Percentiles rank a stretch among this genome's conserved stretches.
phyloP scores from a whole-genome alignment of 2,113 vertebrate genomes.

The Datnioides undecimradiatus region DNA sequence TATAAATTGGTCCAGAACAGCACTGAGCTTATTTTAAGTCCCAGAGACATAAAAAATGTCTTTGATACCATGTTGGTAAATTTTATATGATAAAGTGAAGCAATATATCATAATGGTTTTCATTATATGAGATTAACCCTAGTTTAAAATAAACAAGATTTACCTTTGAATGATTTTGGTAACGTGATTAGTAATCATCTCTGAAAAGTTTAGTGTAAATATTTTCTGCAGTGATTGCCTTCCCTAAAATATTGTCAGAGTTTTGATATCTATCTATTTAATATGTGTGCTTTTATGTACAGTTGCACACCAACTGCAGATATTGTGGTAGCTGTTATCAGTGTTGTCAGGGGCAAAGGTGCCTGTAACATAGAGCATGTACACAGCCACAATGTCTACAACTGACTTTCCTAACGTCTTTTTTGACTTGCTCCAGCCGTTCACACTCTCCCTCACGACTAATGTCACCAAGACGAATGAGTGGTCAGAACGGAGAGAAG shows the following conservation, averaged over 20 bases:
- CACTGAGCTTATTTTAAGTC: not conserved
- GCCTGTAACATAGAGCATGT: not conserved
- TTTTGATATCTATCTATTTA: not conserved
- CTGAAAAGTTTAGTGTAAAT: not conserved
- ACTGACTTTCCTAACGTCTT: not conserved
- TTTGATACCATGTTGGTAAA: not conserved
- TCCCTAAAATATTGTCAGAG: not conserved
- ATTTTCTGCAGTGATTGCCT: not conserved
- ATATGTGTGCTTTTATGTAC: not conserved
- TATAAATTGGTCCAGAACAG: not conserved
- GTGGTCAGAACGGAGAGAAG: conserved; percentile 86
- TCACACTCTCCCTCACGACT: conserved; percentile 90
- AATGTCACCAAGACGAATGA: conserved; percentile 87
- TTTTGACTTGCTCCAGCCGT: conserved; percentile 67
- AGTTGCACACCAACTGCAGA: not conserved
- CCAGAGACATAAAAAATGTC: not conserved
- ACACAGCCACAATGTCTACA: conserved; percentile 4
- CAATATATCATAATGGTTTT: not conserved
- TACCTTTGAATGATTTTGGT: not conserved
- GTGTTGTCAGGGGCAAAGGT: conserved; percentile 13
- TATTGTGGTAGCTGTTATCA: conserved; percentile 9
- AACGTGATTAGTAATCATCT: not conserved
- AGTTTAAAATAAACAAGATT: not conserved
- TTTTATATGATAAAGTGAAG: not conserved
- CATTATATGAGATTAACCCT: not conserved